Conservation (phyloP, 2,888 invertebrate species). For the Calliopum simillimum region DNA sequence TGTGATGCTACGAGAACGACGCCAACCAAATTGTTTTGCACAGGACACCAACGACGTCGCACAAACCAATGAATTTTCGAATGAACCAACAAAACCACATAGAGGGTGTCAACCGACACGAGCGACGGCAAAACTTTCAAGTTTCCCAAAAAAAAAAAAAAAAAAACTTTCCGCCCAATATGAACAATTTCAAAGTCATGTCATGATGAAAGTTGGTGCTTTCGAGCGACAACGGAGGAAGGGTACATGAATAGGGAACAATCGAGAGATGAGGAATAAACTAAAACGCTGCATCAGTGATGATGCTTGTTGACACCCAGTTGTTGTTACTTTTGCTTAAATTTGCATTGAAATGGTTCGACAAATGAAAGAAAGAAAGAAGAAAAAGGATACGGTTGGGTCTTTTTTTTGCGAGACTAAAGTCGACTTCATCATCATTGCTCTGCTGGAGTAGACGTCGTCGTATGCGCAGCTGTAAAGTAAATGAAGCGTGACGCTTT, state of each 20-base stretch:
- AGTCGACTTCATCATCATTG: conserved; percentile 21
- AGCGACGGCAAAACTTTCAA: conserved; percentile 15
- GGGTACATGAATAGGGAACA: background rate
- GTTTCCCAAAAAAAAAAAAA: background rate
- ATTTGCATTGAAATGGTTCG: conserved; percentile 18
- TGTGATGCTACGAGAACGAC: conserved; percentile 34
- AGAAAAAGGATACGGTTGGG: background rate
- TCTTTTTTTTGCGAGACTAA: conserved; percentile 3
- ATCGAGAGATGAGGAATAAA: background rate
- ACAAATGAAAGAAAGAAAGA: background rate
- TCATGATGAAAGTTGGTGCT: conserved; percentile 10
- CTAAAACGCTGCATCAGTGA: background rate
- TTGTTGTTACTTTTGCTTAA: background rate
- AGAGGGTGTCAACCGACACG: conserved; percentile 1
- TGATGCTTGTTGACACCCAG: conserved; percentile 28
- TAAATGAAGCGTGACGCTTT: conserved; percentile 65
- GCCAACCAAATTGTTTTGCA: conserved; percentile 36
- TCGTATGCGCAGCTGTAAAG: conserved; percentile 48
- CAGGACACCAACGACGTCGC: conserved; percentile 1
- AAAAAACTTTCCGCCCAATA: conserved; percentile 25
- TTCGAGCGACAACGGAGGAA: background rate
- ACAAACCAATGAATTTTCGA: no score
- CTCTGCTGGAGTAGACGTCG: conserved; percentile 4
- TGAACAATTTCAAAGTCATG: conserved; percentile 28
- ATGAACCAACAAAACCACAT: background rate